Evolutionary conservation across 30 jellyfish, hydroid and myxozoan species (phyloP).

Genomic region (Pseudorhiza aurosa): DNA sequence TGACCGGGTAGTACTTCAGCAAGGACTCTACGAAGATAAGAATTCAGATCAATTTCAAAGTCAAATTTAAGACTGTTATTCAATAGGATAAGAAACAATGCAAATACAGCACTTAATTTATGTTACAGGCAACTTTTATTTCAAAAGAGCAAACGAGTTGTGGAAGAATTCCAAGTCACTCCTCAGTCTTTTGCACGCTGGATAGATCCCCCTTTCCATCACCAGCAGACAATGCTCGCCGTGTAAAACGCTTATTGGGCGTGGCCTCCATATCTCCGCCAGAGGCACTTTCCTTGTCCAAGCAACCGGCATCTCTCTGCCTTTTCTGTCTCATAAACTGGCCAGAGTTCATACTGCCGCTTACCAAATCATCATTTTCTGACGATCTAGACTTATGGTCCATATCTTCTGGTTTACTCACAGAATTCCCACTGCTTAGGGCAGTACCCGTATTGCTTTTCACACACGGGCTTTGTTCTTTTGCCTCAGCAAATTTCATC

Average conservation of each 20-base stretch:
- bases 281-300: background rate
- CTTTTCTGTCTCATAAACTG: slow-evolving; percentile 9
- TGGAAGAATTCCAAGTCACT: no score
- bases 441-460: background rate
- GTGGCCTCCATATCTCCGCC: slow-evolving; percentile 40
- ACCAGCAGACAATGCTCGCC: slow-evolving; percentile 8
- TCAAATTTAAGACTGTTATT: no score
- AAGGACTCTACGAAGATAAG: no score
- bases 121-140: no score
- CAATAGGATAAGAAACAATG: no score
- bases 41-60: no score
- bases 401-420: background rate
- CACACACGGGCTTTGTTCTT: background rate
- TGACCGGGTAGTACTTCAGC: no score
- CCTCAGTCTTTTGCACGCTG: slow-evolving; percentile 39
- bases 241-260: slow-evolving; percentile 16
- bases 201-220: slow-evolving; percentile 3
- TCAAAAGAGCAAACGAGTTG: no score
- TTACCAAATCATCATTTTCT: background rate
- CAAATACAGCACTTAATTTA: no score
- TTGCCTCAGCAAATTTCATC: background rate
- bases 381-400: background rate
- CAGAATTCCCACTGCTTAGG: background rate
- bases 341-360: background rate
- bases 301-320: slow-evolving; percentile 5